phyloP scores from a whole-genome alignment of 2,797 vertebrate species.

The Salarias fasciatus region DNA sequence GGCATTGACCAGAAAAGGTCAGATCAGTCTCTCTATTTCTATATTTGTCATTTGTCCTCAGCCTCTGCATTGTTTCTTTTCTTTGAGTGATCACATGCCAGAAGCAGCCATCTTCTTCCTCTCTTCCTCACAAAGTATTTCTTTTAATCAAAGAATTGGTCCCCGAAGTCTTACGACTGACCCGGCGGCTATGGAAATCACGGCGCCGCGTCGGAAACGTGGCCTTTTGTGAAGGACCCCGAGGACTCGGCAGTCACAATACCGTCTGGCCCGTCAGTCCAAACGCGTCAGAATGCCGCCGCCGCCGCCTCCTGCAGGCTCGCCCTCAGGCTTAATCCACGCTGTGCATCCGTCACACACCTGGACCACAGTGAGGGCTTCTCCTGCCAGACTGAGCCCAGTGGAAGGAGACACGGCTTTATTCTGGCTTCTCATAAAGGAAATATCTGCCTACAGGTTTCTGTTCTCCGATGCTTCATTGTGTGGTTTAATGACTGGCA shows the following conservation, averaged over 20 bases:
- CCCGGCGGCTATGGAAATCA: conserved; percentile 75
- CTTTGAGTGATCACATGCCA: conserved; percentile 26
- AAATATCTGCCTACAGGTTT: too few relatives aligned
- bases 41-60: conserved; percentile 9
- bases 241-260: conserved; percentile 64
- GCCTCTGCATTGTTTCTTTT: conserved; percentile 10
- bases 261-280: conserved; percentile 63
- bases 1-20: conserved; percentile 58
- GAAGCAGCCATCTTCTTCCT: conserved; percentile 5
- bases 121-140: conserved; percentile 29
- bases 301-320: conserved; percentile 18
- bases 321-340: not conserved
- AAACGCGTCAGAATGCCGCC: conserved; percentile 27
- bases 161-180: conserved; percentile 57
- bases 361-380: too few relatives aligned
- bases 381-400: too few relatives aligned
- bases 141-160: conserved; percentile 67
- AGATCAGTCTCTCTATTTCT: conserved; percentile 23
- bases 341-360: too few relatives aligned
- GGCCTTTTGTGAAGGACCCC: conserved; percentile 66
- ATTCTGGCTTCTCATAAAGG: too few relatives aligned
- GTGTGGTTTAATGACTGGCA: too few relatives aligned
- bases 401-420: too few relatives aligned
- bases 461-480: too few relatives aligned
- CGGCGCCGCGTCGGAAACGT: conserved; percentile 43